Base-by-base conservation (phyloP, 2,113 vertebrate genomes). In the Hypomesus transpacificus region DNA sequence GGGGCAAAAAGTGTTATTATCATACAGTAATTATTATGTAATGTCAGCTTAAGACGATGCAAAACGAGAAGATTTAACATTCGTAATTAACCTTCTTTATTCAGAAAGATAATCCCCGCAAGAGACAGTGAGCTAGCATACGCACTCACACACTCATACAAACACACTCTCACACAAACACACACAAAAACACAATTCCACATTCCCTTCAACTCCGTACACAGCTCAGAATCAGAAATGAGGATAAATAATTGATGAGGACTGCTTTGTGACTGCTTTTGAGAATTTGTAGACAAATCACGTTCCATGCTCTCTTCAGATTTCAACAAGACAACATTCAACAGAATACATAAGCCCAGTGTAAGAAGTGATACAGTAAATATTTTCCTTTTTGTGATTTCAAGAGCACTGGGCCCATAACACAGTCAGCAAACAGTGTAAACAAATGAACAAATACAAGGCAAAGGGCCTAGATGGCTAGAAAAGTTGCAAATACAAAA, bases 181-280 rank as follows among this genome's bases (percentile, higher is more conserved):
- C 39, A 61, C 57, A 70, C 21, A 50, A 6, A 20, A 18, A 58
- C 31, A 59, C 56, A 60, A 14, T 46, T 26, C 8, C 68, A 69
- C 68, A 69, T 21, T 58, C 28, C 72, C 73, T 75, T 18, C 26
- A 65, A 65, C 39, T 8, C 34, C 9, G 7, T 70, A 77, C 57
- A 80, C 78, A 72, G 82, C 74, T 73, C 76, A 72, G 82, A 85
- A 84, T 85, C 68, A 56, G 79, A 82, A 84, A 83, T 84, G 84
- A 82, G 75, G 68, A 85, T 87, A 82, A 88, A 88, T 88, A 88
- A 84, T 88, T 88, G 73, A 88, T 88, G 67, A 81, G 83, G 59
- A 74, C 66, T 1, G 75, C 64, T 61, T 78, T 66, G 69, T 71
- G 80, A 83, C 61, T 63, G 61, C 61, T 9, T 63, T 31, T 74